Conservation (phyloP, 2,888 invertebrate genomes). For the Drosophila percnosoma region DNA sequence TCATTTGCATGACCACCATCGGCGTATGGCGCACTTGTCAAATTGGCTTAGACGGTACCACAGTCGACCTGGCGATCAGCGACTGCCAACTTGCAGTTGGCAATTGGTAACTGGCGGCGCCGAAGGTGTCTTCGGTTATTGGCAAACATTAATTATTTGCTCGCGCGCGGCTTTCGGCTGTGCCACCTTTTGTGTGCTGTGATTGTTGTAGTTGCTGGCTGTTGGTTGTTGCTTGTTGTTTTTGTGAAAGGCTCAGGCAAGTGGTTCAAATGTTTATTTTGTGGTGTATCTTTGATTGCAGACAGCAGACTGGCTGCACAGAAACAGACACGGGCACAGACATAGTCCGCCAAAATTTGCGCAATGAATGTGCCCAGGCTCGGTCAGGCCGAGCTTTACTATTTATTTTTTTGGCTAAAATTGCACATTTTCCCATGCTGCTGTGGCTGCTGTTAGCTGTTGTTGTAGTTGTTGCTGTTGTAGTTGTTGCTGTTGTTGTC, state of each 20-base stretch:
- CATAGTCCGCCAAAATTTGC: conserved; percentile 55
- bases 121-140: conserved; percentile 82
- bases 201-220: conserved; percentile 17
- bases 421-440: conserved; percentile 83
- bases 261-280: conserved; percentile 79
- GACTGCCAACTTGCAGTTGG: conserved; percentile 24
- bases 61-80: conserved; percentile 40
- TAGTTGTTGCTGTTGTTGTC: conserved; percentile 37
- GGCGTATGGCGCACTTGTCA: conserved; percentile 57
- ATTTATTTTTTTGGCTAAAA: conserved; percentile 79
- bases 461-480: conserved; percentile 35
- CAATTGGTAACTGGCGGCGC: conserved; percentile 28
- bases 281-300: conserved; percentile 76
- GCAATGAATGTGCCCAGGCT: conserved; percentile 74
- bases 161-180: conserved; percentile 56
- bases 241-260: conserved; percentile 75
- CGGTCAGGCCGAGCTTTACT: conserved; percentile 67
- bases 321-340: conserved; percentile 6
- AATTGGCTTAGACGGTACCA: conserved; percentile 30
- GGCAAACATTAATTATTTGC: conserved; percentile 81
- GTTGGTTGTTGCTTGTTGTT: conserved; percentile 28
- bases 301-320: conserved; percentile 31
- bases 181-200: conserved; percentile 53
- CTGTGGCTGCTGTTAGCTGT: conserved; percentile 48
- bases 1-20: conserved; percentile 73